A percentile compares a stretch with the other conserved stretches of the same genome.
Conservation (phyloP, 2,113 vertebrate genomes). For the Erythrolamprus reginae region DNA sequence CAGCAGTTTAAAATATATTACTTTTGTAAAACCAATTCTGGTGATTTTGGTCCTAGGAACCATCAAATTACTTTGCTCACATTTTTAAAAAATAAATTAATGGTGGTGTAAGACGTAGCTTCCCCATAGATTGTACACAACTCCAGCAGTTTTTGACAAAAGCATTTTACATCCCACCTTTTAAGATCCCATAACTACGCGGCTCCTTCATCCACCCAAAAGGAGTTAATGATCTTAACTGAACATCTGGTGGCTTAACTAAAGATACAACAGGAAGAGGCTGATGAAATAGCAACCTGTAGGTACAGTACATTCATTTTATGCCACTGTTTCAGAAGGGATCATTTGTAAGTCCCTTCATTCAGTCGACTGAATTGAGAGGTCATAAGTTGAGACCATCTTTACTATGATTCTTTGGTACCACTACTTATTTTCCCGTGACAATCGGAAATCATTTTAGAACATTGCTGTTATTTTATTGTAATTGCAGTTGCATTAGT, state of each 20-base stretch:
- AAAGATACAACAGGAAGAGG: not conserved
- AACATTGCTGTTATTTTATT: not conserved
- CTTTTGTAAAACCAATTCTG: not conserved
- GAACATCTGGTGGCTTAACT: not conserved
- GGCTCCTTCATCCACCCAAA: not conserved
- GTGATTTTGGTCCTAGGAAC: not conserved
- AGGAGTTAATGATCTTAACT: not conserved
- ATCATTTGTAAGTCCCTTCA: too few relatives aligned
- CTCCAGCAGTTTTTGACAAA: not conserved
- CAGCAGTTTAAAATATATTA: not conserved
- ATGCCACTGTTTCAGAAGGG: not conserved
- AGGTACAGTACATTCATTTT: too few relatives aligned
- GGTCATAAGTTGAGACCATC: too few relatives aligned
- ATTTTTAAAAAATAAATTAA: not conserved
- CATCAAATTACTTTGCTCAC: not conserved
- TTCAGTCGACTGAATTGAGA: too few relatives aligned
- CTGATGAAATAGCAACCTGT: not conserved
- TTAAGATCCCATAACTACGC: not conserved
- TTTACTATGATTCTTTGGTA: not conserved
- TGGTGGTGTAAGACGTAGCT: not conserved
- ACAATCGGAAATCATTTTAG: not conserved
- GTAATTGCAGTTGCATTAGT: not conserved
- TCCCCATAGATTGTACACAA: not conserved
- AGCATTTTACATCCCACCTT: not conserved
- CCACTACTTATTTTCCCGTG: not conserved